A percentile compares a stretch with the other conserved stretches of the same genome.
phyloP scores from a whole-genome alignment of 2,888 invertebrate species.

The Acanthosepion esculentum region DNA sequence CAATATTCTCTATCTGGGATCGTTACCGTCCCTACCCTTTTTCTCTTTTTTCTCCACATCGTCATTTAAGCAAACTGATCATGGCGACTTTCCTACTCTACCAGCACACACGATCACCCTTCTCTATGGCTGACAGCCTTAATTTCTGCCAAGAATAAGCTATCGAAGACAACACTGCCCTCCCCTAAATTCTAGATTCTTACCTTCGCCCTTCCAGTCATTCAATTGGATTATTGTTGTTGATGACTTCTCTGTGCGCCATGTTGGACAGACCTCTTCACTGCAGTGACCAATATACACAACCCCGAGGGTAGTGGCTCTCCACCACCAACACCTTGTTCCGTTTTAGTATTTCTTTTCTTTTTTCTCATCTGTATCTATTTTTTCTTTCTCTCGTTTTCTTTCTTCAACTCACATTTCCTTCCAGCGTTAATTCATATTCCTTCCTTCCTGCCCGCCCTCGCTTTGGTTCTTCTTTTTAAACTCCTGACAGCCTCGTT shows the following conservation, averaged over 20 bases:
- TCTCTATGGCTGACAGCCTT: background rate
- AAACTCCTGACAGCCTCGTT: background rate
- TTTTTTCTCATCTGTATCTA: background rate
- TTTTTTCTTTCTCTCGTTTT: background rate
- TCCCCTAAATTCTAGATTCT: background rate
- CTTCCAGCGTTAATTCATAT: background rate
- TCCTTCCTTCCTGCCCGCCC: background rate
- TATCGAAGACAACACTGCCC: background rate
- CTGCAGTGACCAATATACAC: background rate
- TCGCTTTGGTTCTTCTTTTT: background rate
- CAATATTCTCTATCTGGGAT: background rate
- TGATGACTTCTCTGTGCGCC: background rate
- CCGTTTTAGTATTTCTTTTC: background rate
- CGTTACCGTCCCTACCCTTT: background rate
- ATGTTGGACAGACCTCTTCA: background rate
- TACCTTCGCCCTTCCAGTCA: background rate
- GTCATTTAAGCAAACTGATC: background rate
- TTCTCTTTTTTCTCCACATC: background rate
- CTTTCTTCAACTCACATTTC: background rate
- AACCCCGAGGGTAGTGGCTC: background rate
- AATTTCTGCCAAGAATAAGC: background rate
- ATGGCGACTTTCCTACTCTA: background rate
- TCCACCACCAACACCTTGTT: background rate
- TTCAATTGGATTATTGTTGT: conserved; percentile 2
- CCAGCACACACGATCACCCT: background rate